Conservation (phyloP, 2,888 invertebrate species). For the Drosophila demipolita region DNA sequence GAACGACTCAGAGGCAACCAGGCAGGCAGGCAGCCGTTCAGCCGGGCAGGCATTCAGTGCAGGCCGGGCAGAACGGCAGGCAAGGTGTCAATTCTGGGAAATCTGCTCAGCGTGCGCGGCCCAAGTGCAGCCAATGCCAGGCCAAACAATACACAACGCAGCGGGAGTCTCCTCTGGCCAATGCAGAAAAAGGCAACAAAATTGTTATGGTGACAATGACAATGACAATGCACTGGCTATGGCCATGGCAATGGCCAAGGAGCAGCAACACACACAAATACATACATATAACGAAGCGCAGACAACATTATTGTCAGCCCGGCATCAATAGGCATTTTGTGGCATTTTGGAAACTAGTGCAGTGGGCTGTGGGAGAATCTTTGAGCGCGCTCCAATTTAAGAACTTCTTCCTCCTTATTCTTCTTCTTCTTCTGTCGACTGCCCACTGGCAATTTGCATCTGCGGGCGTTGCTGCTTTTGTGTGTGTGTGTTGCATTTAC, state of each 20-base stretch:
- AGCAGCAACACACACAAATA: conserved; percentile 17
- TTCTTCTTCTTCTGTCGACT: conserved; percentile 8
- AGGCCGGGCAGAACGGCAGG: conserved; percentile 14
- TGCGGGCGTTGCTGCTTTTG: conserved; percentile 23
- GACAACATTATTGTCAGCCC: conserved; percentile 58
- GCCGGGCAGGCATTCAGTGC: background rate
- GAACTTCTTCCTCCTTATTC: conserved; percentile 4
- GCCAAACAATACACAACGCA: conserved; percentile 51
- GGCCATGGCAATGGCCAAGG: conserved; percentile 35
- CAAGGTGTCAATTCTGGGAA: conserved; percentile 79
- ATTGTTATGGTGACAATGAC: conserved; percentile 77
- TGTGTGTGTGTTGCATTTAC: conserved; percentile 3
- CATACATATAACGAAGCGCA: conserved; percentile 44
- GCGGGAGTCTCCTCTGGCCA: conserved; percentile 48
- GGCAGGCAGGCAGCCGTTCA: background rate
- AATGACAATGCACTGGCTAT: conserved; percentile 52
- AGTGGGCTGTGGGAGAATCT: conserved; percentile 53
- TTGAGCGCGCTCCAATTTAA: conserved; percentile 39
- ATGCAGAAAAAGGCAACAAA: conserved; percentile 60
- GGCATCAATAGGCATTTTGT: conserved; percentile 42
- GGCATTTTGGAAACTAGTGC: conserved; percentile 41
- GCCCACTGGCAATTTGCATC: conserved; percentile 55
- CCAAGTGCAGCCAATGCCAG: conserved; percentile 11
- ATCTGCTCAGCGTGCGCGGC: conserved; percentile 64
- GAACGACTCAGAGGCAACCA: background rate